Evolutionary conservation across 2,888 invertebrate genomes (phyloP).

Genomic region (Phoenoteleia sp.): DNA sequence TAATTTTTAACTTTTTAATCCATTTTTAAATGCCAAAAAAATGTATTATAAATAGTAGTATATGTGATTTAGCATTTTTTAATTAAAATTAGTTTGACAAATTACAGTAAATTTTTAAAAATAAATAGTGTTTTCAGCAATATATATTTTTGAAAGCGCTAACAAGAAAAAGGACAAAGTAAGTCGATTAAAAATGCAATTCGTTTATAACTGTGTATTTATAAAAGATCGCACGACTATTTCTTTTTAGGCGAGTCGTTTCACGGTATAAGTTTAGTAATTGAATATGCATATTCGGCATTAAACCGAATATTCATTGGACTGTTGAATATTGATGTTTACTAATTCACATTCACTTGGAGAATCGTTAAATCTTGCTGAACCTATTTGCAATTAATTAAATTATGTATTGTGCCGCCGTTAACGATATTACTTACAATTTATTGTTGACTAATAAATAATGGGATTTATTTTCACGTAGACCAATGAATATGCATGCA

Average conservation of each 20-base stretch:
- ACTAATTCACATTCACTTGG: conserved; percentile 66
- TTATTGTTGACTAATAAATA: conserved; percentile 50
- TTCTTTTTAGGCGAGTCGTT: conserved; percentile 23
- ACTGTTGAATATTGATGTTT: conserved; percentile 67
- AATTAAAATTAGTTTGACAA: background rate
- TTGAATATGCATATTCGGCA: conserved; percentile 65
- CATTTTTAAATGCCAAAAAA: too few relatives aligned
- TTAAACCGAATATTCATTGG: conserved; percentile 65
- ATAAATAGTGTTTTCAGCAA: too few relatives aligned
- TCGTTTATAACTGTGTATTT: background rate
- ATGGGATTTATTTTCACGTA: conserved; percentile 23
- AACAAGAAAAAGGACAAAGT: background rate
- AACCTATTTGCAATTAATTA: conserved; percentile 68
- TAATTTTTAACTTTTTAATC: too few relatives aligned
- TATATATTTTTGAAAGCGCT: too few relatives aligned
- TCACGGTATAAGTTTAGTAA: conserved; percentile 55
- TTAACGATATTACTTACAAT: conserved; percentile 58
- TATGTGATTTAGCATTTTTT: too few relatives aligned
- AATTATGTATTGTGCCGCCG: conserved; percentile 53
- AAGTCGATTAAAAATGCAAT: background rate
- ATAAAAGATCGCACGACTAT: background rate
- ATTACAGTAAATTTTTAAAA: too few relatives aligned
- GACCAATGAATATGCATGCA: conserved; percentile 37
- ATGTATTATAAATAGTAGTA: too few relatives aligned
- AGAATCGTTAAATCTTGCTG: conserved; percentile 68